Evolutionary conservation across 2,888 invertebrate species (phyloP), one percentile per base, ranked within the genome.

Genomic region (Uloborus plumipes): DNA sequence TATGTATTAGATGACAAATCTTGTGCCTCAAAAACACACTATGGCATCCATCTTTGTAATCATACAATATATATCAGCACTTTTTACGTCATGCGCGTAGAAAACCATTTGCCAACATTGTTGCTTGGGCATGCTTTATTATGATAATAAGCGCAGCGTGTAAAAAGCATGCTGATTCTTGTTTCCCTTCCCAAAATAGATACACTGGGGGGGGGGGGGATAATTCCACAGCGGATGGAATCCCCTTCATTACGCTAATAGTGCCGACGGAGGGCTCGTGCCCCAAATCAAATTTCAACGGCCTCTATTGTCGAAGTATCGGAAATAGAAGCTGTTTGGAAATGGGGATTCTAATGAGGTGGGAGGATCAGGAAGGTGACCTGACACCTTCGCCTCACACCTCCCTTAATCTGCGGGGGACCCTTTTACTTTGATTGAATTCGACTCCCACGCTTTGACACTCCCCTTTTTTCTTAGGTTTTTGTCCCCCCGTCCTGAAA

Each of bases 401-500:
- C 72, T 73, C 73, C 7, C 73, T 73, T 80, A 79, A 79, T 79
- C 72, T 79, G 72, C 59, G 58, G 16, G 58, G 16, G 58, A 53
- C 51, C 71, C 65, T 78, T 78, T 78, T 78, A 78, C 70, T 78
- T 78, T 78, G 77, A 78, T 78, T 71, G 77, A 78, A 78, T 78
- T 71, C 39, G 64, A 65, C 39, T 62, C 76, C 39, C 66, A 49
- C 49, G 66, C 26, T 66, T 49, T 51, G 16, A 20, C 66, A 66
- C 16, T 26, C 22, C 51, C 66, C 55, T 16, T 20, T 18, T 55
- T 55, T 55, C 55, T 55, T 55, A 55, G 18, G 1, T 15, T 55
- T 20, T 55, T 18, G 9, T 9, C 9, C n/a, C 55, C 55, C 18
- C 55, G n/a, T n/a, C n/a, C n/a, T n/a, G 2, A 18, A 20, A 9